phyloP scores from a whole-genome alignment of 2,113 vertebrate species.

The Triplophysa tibetana region DNA sequence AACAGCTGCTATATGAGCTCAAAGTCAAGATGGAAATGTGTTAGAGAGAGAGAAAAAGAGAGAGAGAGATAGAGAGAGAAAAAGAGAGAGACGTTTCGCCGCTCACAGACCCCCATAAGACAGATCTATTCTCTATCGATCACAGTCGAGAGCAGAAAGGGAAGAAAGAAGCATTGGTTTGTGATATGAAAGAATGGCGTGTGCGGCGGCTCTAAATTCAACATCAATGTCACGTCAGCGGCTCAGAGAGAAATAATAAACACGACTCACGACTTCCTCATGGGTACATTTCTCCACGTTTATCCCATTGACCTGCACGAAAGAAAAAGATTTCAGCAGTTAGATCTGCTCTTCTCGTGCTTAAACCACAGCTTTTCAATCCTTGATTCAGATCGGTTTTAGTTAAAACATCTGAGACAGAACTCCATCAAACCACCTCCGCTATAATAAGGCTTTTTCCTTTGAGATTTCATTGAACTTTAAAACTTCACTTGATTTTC shows the following conservation, averaged over 20 bases:
- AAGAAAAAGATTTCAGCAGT: conserved; percentile 19
- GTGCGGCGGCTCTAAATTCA: not conserved
- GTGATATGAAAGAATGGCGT: conserved; percentile 40
- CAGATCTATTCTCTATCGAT: conserved; percentile 50
- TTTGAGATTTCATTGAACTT: too few relatives aligned
- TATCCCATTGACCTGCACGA: conserved; percentile 90
- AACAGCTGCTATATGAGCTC: too few relatives aligned
- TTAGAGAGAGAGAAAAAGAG: too few relatives aligned
- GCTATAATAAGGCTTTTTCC: too few relatives aligned
- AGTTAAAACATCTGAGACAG: too few relatives aligned
- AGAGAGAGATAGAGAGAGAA: not conserved
- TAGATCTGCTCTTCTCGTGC: too few relatives aligned
- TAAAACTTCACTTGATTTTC: too few relatives aligned
- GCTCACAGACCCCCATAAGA: conserved; percentile 13
- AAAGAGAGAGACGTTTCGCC: not conserved
- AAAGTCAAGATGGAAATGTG: too few relatives aligned
- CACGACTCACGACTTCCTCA: conserved; percentile 91
- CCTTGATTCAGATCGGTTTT: too few relatives aligned
- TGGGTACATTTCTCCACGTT: conserved; percentile 88
- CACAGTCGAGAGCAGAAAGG: conserved; percentile 11
- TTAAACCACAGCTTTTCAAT: too few relatives aligned
- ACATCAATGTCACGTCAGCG: conserved; percentile 31
- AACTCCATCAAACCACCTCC: too few relatives aligned
- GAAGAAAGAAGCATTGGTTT: conserved; percentile 42
- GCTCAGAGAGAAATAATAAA: not conserved